Conservation (phyloP, 2,797 vertebrate genomes). For the Tiaroga cobitis region DNA sequence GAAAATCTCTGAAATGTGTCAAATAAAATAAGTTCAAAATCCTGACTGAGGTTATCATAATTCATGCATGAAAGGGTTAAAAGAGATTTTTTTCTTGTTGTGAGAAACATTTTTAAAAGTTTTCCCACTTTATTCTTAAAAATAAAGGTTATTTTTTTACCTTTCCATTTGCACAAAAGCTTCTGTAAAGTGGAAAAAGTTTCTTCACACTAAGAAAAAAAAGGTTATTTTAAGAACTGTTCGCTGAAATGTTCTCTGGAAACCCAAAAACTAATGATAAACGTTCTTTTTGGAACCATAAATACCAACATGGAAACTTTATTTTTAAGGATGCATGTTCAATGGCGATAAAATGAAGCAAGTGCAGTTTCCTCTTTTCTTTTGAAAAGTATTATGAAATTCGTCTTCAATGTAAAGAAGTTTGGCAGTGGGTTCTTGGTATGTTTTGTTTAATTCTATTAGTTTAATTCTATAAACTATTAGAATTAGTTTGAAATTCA, state of each 20-base stretch:
- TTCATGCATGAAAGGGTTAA: no score
- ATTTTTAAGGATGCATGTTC: neutral
- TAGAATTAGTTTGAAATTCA: neutral
- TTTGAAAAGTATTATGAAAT: neutral
- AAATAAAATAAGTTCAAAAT: neutral
- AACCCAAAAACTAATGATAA: no score
- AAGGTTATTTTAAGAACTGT: no score
- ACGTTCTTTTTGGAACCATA: neutral
- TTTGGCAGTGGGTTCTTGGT: no score
- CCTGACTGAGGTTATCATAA: no score
- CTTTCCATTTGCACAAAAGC: neutral
- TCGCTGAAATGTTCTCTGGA: no score
- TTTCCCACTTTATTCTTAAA: no score
- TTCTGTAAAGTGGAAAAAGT: neutral
- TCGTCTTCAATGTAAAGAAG: neutral
- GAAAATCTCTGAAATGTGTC: no score
- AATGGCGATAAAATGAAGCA: neutral
- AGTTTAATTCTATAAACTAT: neutral
- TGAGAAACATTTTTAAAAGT: no score
- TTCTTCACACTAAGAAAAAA: neutral
- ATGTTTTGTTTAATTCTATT: neutral
- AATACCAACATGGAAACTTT: neutral
- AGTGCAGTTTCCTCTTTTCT: neutral
- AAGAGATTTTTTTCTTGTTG: no score
- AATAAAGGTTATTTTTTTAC: neutral